Evolutionary conservation across 2,797 vertebrate species (phyloP).

Genomic region (Aplochiton taeniatus): DNA sequence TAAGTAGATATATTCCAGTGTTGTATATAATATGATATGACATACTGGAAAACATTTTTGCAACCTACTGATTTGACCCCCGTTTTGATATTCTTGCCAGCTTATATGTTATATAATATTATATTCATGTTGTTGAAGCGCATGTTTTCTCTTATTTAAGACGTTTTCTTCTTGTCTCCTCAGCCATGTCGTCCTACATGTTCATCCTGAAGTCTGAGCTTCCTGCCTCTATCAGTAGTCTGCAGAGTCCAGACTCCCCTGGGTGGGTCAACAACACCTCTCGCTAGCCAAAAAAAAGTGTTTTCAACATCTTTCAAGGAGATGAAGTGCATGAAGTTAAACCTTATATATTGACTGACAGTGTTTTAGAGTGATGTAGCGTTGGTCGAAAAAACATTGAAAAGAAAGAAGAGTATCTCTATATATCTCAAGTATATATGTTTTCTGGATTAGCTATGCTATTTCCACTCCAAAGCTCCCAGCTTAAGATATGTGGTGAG

Average conservation of each 20-base stretch:
- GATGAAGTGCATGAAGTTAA: too few relatives aligned
- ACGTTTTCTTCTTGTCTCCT: slow-evolving; percentile 37
- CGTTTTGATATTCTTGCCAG: neutral
- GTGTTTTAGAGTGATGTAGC: too few relatives aligned
- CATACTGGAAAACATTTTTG: too few relatives aligned
- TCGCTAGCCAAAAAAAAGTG: neutral
- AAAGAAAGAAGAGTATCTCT: too few relatives aligned
- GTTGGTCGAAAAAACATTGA: too few relatives aligned
- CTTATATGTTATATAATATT: slow-evolving; percentile 10
- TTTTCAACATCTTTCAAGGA: slow-evolving; percentile 5
- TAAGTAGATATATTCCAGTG: too few relatives aligned
- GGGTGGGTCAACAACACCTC: slow-evolving; percentile 75
- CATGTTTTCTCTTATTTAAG: slow-evolving; percentile 14
- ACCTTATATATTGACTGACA: too few relatives aligned
- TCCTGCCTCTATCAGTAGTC: slow-evolving; percentile 82
- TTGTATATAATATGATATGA: too few relatives aligned
- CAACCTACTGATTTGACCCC: neutral
- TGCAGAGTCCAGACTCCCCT: slow-evolving; percentile 72
- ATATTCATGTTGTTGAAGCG: neutral
- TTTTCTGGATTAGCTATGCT: slow-evolving; percentile 34
- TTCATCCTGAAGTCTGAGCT: slow-evolving; percentile 94
- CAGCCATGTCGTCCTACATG: slow-evolving; percentile 96
- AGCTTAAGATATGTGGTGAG: too few relatives aligned
- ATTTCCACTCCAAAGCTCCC: neutral
- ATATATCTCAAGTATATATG: slow-evolving; percentile 10